Evolutionary conservation across 2,797 vertebrate species (phyloP), one percentile per base, ranked within the genome.

Genomic region (Decapterus maruadsi): DNA sequence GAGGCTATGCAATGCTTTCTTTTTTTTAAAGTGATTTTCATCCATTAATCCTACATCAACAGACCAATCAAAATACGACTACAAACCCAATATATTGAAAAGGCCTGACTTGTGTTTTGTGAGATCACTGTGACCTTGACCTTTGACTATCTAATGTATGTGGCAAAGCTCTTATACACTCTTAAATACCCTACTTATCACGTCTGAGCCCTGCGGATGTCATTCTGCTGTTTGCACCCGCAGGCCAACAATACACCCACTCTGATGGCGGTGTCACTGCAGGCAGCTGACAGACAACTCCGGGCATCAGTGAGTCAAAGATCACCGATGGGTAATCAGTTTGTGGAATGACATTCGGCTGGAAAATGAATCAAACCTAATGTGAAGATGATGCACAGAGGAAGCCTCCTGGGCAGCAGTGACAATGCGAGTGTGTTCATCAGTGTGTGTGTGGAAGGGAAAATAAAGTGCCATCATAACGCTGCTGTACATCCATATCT

Each of bases 311-410:
- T 22, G 62, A 71, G 72, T 77, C 72, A 63, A 60, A 68, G 57
- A 70, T 83, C 73, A 61, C 65, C 72, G 64, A 68, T 82, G 73
- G 53, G 64, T 77, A 67, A 78, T 85, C 56, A 70, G 56, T 74
- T 71, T 36, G n/a, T 36, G 54, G 57, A 63, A 82, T 46, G 48
- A 48, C 66, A 61, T 42, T 43, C 34, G 1, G 42, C 51, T 62
- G 34, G 66, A 72, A 75, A 74, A 83, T 67, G 8, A 67, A 86
- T 85, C 46, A 80, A 73, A 29, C 36, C 51, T 81, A 77, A 91
- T 86, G 85, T 78, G 76, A 87, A 86, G 71, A 86, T 72, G 55
- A 82, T 80, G 70, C 59, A 55, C 11, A 29, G 20, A 53, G 57
- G 45, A 40, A 54, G 60, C 58, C 67, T 64, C 16, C 56, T 26